A percentile compares a stretch with the other conserved stretches of the same genome.
Conservation (phyloP, 2,113 vertebrate species). For the Chitala chitala region DNA sequence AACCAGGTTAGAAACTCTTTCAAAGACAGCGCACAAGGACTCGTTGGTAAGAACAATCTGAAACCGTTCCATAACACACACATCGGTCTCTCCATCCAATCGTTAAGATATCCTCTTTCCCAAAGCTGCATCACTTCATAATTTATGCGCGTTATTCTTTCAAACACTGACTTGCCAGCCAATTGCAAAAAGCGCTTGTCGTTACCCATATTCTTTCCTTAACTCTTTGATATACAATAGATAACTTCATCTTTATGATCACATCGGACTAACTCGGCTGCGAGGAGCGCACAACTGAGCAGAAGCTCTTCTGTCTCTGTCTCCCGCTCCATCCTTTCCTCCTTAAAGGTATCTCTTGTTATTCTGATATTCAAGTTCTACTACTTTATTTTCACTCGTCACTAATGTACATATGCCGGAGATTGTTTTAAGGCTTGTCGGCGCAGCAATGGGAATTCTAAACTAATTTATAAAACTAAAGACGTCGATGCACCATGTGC, state of each 20-base stretch:
- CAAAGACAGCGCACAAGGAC: constrained; percentile 41
- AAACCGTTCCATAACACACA: constrained; percentile 46
- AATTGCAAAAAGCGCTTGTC: constrained; percentile 6
- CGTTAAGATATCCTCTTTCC: not conserved
- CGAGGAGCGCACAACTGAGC: not conserved
- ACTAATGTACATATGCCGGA: too few species aligned
- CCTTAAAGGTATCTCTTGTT: too few species aligned
- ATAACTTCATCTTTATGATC: not conserved
- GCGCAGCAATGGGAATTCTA: too few species aligned
- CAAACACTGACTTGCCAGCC: constrained; percentile 5
- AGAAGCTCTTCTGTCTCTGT: not conserved
- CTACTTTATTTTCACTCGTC: too few species aligned
- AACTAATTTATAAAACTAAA: too few species aligned
- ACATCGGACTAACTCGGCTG: not conserved
- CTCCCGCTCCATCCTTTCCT: not conserved
- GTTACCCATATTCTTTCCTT: constrained; percentile 6
- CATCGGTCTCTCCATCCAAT: constrained; percentile 5
- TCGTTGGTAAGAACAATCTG: too few species aligned
- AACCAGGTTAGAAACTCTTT: constrained; percentile 43
- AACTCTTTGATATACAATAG: constrained; percentile 9
- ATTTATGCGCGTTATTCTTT: constrained; percentile 14
- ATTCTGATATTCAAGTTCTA: too few species aligned
- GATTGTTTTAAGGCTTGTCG: too few species aligned
- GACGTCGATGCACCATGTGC: too few species aligned
- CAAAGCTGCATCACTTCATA: constrained; percentile 45